Percentiles rank a stretch among this genome's conserved stretches.
phyloP scores from a whole-genome alignment of 2,113 vertebrate species.

The Neomonachus schauinslandi region DNA sequence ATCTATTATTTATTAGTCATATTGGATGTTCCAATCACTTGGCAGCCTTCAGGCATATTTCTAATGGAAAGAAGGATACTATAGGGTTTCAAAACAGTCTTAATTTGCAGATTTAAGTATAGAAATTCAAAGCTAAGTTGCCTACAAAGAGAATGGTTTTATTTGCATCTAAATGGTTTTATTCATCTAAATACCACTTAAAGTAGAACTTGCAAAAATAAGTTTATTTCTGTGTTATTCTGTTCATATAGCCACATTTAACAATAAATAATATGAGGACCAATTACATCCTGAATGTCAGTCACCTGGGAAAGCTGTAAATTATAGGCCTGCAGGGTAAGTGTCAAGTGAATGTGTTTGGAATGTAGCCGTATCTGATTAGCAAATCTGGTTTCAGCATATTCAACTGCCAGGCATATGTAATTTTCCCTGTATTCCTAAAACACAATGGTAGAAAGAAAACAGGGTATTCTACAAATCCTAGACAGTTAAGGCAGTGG shows the following conservation, averaged over 20 bases:
- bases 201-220: neutral
- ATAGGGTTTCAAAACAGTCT: neutral
- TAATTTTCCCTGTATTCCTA: neutral
- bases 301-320: constrained; percentile 24
- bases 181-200: constrained; percentile 19
- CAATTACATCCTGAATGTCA: constrained; percentile 48
- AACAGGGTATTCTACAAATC: neutral
- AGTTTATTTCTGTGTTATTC: neutral
- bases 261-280: neutral
- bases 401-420: neutral
- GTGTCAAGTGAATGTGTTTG: constrained; percentile 62
- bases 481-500: neutral
- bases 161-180: too few species aligned
- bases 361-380: constrained; percentile 36
- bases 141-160: neutral
- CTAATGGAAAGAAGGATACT: constrained; percentile 51
- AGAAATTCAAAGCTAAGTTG: constrained; percentile 35
- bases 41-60: constrained; percentile 49
- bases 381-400: constrained; percentile 40
- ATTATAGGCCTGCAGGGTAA: constrained; percentile 32
- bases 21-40: constrained; percentile 67
- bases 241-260: neutral
- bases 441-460: constrained; percentile 25
- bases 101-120: constrained; percentile 39
- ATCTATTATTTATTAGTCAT: constrained; percentile 76